phyloP scores from a whole-genome alignment of 1,140 invertebrate species.

The Scaptomyza hsui region DNA sequence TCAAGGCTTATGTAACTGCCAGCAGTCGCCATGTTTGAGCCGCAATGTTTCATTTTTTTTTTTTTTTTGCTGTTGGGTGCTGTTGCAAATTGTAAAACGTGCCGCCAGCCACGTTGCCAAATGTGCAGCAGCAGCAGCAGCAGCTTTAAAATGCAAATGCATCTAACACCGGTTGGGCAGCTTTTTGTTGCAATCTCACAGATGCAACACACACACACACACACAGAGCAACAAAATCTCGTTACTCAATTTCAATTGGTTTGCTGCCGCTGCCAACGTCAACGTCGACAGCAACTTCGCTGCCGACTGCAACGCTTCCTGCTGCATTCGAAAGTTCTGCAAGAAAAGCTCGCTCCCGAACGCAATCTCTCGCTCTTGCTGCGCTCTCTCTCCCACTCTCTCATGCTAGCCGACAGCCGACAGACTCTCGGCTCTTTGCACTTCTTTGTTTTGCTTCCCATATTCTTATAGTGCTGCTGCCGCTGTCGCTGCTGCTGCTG shows the following conservation, averaged over 20 bases:
- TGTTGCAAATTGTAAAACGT: constrained; percentile 55
- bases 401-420: constrained; percentile 1
- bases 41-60: constrained; percentile 41
- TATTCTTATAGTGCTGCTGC: constrained; percentile 60
- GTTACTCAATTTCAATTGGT: constrained; percentile 82
- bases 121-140: constrained; percentile 60
- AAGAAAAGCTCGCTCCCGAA: constrained; percentile 59
- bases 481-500: constrained; percentile 15
- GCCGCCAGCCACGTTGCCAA: constrained; percentile 65
- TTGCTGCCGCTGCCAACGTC: constrained; percentile 48
- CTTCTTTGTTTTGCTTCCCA: constrained; percentile 79
- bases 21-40: constrained; percentile 62
- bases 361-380: constrained; percentile 5
- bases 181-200: constrained; percentile 57
- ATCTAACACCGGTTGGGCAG: constrained; percentile 79
- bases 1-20: constrained; percentile 79
- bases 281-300: constrained; percentile 3
- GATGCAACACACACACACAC: constrained; percentile 64
- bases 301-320: constrained; percentile 50
- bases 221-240: constrained; percentile 53
- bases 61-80: constrained; percentile 21
- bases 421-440: constrained; percentile 60
- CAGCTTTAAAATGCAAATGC: constrained; percentile 71
- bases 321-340: constrained; percentile 69
- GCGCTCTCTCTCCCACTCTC: constrained; percentile 5